These are phyloP conservation scores for Colistium nudipinnis DNA, from an alignment of 2,113 vertebrate genomes.

Conservation along the genomic window DNA sequence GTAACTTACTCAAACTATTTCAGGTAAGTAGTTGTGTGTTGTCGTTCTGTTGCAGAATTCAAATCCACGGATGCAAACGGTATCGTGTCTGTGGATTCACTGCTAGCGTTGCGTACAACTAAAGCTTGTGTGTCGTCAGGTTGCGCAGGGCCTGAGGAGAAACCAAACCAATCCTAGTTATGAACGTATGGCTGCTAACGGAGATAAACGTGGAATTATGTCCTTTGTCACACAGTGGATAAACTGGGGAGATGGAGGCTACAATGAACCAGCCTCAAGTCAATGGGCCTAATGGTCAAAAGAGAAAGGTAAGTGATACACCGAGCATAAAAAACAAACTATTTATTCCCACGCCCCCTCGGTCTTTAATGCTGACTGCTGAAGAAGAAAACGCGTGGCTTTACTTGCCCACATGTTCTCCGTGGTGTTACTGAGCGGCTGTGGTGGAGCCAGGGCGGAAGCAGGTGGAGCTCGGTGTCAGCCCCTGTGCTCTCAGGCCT, in stretches of 20 bases:
- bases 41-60: no score
- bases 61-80: no score
- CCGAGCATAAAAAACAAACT: no score
- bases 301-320: constrained; percentile 68
- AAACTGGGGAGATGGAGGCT: constrained; percentile 31
- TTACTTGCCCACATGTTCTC: not conserved
- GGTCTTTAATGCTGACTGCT: not conserved
- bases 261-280: not conserved
- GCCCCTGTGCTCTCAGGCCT: constrained; percentile 8
- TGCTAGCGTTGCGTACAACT: no score
- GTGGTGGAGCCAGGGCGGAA: constrained; percentile 13
- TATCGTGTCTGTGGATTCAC: no score
- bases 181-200: no score
- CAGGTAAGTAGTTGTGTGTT: no score
- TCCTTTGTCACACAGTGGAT: not conserved
- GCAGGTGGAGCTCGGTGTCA: constrained; percentile 13
- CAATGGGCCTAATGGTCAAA: constrained; percentile 39
- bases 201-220: not conserved
- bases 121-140: no score
- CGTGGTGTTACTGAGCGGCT: not conserved
- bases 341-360: not conserved
- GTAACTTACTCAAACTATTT: no score
- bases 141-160: no score
- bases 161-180: no score
- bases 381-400: not conserved